Evolutionary conservation across 2,797 vertebrate species (phyloP).

Genomic region (Scolopax rusticola): DNA sequence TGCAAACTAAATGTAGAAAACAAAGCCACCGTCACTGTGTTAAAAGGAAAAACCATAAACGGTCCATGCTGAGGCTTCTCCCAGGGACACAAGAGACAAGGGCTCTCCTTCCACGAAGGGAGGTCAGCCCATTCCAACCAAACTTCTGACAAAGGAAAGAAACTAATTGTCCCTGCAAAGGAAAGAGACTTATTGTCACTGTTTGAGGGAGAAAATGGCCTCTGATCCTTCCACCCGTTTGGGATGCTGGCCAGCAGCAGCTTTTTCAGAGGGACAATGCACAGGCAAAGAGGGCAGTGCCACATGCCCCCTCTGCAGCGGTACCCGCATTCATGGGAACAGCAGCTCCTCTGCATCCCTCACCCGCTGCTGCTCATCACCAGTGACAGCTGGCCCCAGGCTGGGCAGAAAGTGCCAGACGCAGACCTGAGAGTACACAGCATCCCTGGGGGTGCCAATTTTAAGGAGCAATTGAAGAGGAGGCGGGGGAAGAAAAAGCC

Average conservation of each 20-base stretch:
- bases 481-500: neutral
- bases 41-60: constrained; percentile 58
- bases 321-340: neutral
- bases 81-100: constrained; percentile 52
- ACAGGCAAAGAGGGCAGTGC: neutral
- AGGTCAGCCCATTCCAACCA: constrained; percentile 51
- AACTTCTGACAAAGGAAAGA: neutral
- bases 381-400: neutral
- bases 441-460: neutral
- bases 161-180: constrained; percentile 35
- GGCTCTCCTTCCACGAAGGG: constrained; percentile 3
- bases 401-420: neutral
- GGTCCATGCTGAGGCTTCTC: constrained; percentile 46
- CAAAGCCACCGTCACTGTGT: constrained; percentile 35
- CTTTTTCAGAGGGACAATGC: neutral
- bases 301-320: neutral
- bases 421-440: neutral
- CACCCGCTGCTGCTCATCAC: neutral
- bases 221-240: neutral
- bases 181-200: constrained; percentile 18
- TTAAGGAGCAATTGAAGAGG: neutral
- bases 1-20: constrained; percentile 66
- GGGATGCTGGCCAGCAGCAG: neutral
- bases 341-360: neutral
- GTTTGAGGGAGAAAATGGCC: constrained; percentile 10